phyloP scores from a whole-genome alignment of 1,140 invertebrate genomes.

The Caenorhabditis inopinata region DNA sequence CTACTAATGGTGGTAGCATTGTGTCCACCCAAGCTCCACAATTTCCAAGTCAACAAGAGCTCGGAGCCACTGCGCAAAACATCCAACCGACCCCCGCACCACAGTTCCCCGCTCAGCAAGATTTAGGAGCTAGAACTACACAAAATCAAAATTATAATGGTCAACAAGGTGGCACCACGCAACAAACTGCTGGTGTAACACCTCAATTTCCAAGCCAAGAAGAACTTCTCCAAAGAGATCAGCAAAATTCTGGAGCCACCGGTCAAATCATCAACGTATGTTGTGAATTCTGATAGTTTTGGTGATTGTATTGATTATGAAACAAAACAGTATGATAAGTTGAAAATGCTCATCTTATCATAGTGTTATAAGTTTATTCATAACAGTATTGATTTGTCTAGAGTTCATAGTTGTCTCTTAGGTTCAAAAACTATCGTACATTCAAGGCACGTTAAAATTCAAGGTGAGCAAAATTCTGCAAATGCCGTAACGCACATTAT shows the following conservation, averaged over 20 bases:
- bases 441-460: constrained; percentile 19
- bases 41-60: constrained; percentile 18
- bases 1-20: not conserved
- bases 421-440: constrained; percentile 24
- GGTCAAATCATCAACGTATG: not conserved
- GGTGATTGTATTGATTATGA: not conserved
- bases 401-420: constrained; percentile 15
- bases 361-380: not conserved
- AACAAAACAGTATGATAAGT: not conserved
- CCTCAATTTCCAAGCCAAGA: constrained; percentile 9
- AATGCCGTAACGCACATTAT: not conserved
- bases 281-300: not conserved
- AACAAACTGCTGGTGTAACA: not conserved
- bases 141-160: not conserved
- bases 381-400: no score
- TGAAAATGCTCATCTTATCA: not conserved
- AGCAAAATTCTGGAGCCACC: not conserved
- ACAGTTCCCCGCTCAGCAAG: not conserved
- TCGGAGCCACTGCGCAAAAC: not conserved
- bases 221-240: not conserved
- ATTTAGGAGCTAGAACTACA: not conserved
- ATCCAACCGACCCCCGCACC: not conserved
- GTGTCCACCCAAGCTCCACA: constrained; percentile 4
- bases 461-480: not conserved
- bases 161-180: not conserved